Percentiles rank a stretch among this genome's conserved stretches.
Conservation (phyloP, 2,113 vertebrate species). For the Crypturellus undulatus region DNA sequence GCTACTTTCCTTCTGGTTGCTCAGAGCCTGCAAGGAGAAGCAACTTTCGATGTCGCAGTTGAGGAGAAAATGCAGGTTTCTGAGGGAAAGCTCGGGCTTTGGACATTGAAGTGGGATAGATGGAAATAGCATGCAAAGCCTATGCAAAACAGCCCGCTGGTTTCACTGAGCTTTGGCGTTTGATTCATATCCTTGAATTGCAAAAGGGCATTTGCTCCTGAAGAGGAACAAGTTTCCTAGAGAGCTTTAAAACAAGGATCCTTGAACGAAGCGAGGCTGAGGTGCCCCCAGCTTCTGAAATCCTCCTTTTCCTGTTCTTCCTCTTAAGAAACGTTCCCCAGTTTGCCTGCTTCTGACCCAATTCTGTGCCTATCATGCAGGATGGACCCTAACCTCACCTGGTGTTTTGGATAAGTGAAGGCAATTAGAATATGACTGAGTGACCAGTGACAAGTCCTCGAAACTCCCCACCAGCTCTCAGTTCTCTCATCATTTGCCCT, state of each 20-base stretch:
- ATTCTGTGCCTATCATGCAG: fast-evolving
- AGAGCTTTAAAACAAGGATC: background rate
- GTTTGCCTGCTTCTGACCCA: fast-evolving
- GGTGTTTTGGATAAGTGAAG: background rate
- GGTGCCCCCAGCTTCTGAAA: background rate
- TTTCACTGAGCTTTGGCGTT: background rate
- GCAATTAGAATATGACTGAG: background rate
- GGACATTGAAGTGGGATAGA: background rate
- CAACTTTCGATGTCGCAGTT: fast-evolving
- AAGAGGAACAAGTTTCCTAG: background rate
- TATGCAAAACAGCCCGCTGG: background rate
- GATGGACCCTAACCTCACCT: background rate
- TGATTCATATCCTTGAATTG: background rate
- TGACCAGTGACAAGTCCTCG: background rate
- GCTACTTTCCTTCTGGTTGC: background rate
- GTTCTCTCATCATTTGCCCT: background rate
- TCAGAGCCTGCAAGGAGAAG: background rate
- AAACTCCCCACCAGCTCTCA: background rate
- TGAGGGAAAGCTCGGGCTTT: fast-evolving
- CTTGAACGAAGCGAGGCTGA: background rate
- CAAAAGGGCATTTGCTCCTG: background rate
- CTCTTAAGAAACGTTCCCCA: background rate
- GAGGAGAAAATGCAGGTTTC: background rate
- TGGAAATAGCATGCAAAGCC: fast-evolving
- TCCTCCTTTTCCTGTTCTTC: background rate